Base-by-base conservation (phyloP, 2,113 vertebrate species). In the Hippocampus mohnikei region DNA sequence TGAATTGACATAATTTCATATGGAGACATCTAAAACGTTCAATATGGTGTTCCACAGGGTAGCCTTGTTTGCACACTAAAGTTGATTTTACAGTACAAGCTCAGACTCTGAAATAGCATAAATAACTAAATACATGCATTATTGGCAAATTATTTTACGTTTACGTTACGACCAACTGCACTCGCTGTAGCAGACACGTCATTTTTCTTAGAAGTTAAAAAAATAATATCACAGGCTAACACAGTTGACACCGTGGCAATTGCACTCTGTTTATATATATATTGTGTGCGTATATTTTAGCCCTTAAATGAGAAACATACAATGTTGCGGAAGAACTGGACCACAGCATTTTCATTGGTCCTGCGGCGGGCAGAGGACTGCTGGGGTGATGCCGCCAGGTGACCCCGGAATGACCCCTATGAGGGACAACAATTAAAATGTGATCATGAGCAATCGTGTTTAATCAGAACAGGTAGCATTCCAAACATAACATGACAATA, bases 291-390 rank as follows among this genome's bases (percentile, higher is more conserved):
- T 58, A 10, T 25, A 64, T 46, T 37, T 42, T 33, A 29, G 21
- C 44, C 20, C 12, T 41, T 41, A 18, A 12, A 40, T n/a, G 10
- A n/a, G 2, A 40, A 41, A 92, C 95, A 96, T 83, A 99, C 97
- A 66, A 99, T 93, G 92, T 94, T 98, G 93, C 95, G 96, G 93
- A 99, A 98, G 94, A 99, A 99, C 86, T 98, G 95, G 77, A 97
- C 89, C 86, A 99, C 95, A 0, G 95, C 95, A 81, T 98, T 98
- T 73, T 98, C 96, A 0, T 95, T 94, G 73, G 92, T 91, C 78
- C 93, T 86, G 48, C 95, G 95, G 75, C 95, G 94, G 7, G 94
- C 85, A 74, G 91, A 86, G 70, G 95, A 90, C 78, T 94, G 95
- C 75, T 93, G 95, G 70, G 96, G 95, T 44, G 95, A 94, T 74